These are phyloP conservation scores for Machaerirhynchus nigripectus DNA, from an alignment of 2,113 vertebrate species.

Conservation along the genomic window DNA sequence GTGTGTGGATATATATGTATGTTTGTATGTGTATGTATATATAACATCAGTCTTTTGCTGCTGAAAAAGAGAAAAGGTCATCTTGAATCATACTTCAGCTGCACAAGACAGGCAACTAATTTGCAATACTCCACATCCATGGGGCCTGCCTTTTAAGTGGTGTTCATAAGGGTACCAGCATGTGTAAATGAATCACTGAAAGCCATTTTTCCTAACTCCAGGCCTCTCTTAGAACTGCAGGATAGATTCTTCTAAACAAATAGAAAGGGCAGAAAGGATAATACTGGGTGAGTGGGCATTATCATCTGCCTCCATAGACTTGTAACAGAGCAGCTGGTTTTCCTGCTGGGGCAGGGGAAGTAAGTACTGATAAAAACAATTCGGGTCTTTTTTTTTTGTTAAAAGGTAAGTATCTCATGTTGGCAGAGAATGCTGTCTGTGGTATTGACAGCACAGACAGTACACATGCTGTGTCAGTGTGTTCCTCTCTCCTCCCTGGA, in stretches of 20 bases:
- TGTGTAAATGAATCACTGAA: neutral
- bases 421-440: neutral
- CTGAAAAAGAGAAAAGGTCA: neutral
- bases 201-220: neutral
- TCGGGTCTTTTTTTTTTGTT: neutral
- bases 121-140: neutral
- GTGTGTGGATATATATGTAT: neutral
- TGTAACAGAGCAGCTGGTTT: neutral
- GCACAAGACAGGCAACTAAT: neutral
- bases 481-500: neutral
- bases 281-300: neutral
- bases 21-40: neutral
- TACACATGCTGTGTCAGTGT: rapidly evolving
- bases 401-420: neutral
- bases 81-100: neutral
- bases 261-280: neutral
- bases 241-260: neutral
- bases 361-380: neutral
- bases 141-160: neutral
- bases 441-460: neutral
- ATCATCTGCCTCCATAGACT: neutral
- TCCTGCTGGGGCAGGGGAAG: neutral
- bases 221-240: neutral
- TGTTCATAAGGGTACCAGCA: neutral
- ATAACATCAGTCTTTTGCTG: neutral